Base-by-base conservation (phyloP, 2,797 vertebrate genomes). In the Harpagifer antarcticus region DNA sequence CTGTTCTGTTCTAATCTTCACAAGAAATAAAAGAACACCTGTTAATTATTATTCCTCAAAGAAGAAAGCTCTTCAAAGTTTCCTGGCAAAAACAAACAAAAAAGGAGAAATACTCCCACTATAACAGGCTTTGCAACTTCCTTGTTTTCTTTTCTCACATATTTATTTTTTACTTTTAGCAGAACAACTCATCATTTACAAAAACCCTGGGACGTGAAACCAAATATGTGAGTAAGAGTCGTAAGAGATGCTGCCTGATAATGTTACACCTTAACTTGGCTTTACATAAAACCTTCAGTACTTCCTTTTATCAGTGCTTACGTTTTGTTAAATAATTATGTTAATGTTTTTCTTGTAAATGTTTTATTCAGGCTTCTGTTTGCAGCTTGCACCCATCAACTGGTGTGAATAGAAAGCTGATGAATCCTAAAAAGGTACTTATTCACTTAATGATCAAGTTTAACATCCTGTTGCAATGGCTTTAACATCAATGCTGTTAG, bases 161-260 rank as follows among this genome's bases (percentile, higher is more conserved):
- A 10, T 49, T 3, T 19, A 2, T 76, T 53, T 61, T 70, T 64
- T 13, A 45, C 77, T 79, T 82, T 66, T 73, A 92, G 90, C 76
- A 95, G 91, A 89, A 75, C 27, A 84, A 90, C 77, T 85, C 93
- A 59, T 86, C 93, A 11, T 82, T 90, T 67, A 91, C 94, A 57
- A 96, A 94, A 93, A 90, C 94, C 78, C 82, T 95, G 79, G 98
- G 98, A 37, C 94, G 97, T 69, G 97, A 99, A 96, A 99, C 98
- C 49, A 99, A 96, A 98, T 98, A 98, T 90, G 98, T 99, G 92
- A 96, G 98, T 96, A 56, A 10, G 17, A 60, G 8, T 47, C 13
- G 1, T n/a, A n/a, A n/a, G 15, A 42, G 13, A 57, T 23, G 14
- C 47, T n/a, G 9, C 1, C 16, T 9, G 2, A 17, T 40, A 6